Percentiles rank a stretch among this genome's conserved stretches.
These are phyloP conservation scores for Sebastes dallii DNA, from an alignment of 2,797 vertebrate species.

Conservation along the genomic window DNA sequence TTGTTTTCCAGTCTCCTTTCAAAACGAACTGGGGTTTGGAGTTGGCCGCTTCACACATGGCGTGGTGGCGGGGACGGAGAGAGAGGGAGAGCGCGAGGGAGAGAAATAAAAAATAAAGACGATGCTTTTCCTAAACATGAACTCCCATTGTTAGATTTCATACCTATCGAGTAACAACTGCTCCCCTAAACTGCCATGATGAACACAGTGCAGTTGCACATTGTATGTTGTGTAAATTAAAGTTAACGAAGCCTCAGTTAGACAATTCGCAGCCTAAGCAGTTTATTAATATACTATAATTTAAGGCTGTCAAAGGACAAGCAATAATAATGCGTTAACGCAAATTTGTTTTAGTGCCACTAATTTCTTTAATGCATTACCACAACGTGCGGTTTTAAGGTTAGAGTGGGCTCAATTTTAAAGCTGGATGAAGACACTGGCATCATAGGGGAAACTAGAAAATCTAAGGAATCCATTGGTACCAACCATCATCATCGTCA, in stretches of 20 bases:
- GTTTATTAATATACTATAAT: background rate
- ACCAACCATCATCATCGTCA: too few relatives aligned
- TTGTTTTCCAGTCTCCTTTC: constrained; percentile 81
- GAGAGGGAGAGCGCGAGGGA: constrained; percentile 12
- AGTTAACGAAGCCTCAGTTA: background rate
- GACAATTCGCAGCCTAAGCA: background rate
- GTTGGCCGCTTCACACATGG: constrained; percentile 72
- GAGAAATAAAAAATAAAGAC: constrained; percentile 20
- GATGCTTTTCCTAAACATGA: background rate
- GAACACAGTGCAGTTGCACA: background rate
- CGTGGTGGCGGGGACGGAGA: constrained; percentile 55
- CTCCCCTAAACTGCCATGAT: background rate
- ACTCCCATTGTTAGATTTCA: background rate
- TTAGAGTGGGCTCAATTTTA: too few relatives aligned
- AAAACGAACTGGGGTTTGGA: constrained; percentile 79
- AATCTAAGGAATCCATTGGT: accelerated
- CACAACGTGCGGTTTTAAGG: accelerated
- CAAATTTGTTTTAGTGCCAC: accelerated
- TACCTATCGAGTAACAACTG: background rate
- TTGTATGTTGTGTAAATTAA: background rate
- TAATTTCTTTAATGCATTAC: too few relatives aligned
- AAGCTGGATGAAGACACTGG: too few relatives aligned
- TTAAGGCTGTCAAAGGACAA: too few relatives aligned
- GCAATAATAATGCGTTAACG: too few relatives aligned
- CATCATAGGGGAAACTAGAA: too few relatives aligned